Evolutionary conservation across 2,797 vertebrate genomes (phyloP).

Genomic region (Spondyliosoma cantharus): DNA sequence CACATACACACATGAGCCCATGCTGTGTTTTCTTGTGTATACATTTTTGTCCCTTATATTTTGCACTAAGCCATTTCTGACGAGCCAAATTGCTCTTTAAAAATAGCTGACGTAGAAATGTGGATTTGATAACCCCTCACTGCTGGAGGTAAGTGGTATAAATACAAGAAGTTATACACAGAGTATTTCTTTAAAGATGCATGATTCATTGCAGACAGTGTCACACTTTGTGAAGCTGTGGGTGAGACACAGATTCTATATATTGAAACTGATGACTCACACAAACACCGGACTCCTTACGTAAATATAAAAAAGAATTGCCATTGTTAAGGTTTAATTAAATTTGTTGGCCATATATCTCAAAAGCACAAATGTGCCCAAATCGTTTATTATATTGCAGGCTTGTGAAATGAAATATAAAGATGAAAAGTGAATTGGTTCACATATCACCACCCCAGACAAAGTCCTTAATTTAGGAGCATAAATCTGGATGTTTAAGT

Average conservation of each 20-base stretch:
- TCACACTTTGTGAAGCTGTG: constrained; percentile 26
- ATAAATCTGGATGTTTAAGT: constrained; percentile 21
- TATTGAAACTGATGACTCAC: constrained; percentile 56
- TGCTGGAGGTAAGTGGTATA: constrained; percentile 37
- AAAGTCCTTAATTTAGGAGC: constrained; percentile 8
- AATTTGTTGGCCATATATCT: constrained; percentile 26
- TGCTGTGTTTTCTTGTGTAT: constrained; percentile 16
- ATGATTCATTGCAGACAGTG: constrained; percentile 26
- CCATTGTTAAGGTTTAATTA: constrained; percentile 39
- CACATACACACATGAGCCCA: constrained; percentile 28
- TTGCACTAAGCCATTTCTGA: constrained; percentile 13
- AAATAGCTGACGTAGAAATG: constrained; percentile 37
- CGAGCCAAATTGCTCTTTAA: constrained; percentile 20
- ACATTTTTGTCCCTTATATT: constrained; percentile 27
- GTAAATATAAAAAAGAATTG: constrained; percentile 43
- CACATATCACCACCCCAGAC: constrained; percentile 3
- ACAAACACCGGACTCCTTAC: constrained; percentile 44
- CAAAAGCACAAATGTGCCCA: constrained; percentile 17
- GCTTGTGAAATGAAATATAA: constrained; percentile 22
- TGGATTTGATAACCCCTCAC: constrained; percentile 9
- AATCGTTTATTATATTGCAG: constrained; percentile 23
- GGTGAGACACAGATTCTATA: constrained; percentile 33
- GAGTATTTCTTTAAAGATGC: constrained; percentile 12
- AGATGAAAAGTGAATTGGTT: constrained; percentile 35
- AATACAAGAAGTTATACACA: constrained; percentile 30